These are phyloP conservation scores for Aleiodes alternator DNA, from an alignment of 2,888 invertebrate species.

Conservation along the genomic window DNA sequence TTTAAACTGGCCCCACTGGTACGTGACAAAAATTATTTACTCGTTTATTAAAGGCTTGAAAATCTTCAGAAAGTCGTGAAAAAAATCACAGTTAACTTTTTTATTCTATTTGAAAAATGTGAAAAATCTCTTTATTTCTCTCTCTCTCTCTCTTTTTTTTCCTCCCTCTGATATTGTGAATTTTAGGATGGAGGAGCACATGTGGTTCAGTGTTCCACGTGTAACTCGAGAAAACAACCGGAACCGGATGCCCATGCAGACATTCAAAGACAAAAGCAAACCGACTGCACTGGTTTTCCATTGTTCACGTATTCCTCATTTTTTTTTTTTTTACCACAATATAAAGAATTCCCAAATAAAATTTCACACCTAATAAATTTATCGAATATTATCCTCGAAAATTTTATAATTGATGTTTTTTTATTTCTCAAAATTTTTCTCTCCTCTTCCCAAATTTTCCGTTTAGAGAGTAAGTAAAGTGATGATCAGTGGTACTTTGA, in stretches of 20 bases:
- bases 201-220: slow-evolving; percentile 53
- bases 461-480: neutral
- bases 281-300: slow-evolving; percentile 40
- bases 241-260: slow-evolving; percentile 66
- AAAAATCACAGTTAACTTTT: slow-evolving; percentile 47
- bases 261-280: slow-evolving; percentile 55
- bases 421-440: neutral
- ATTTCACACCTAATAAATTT: neutral
- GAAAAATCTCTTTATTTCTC: neutral
- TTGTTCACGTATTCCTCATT: slow-evolving; percentile 3
- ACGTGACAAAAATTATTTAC: slow-evolving; percentile 75
- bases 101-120: slow-evolving; percentile 31
- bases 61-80: slow-evolving; percentile 39
- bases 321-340: slow-evolving; percentile 41
- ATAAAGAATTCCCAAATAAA: slow-evolving; percentile 50
- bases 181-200: slow-evolving; percentile 48
- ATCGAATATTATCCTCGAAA: neutral
- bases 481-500: slow-evolving; percentile 14
- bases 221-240: slow-evolving; percentile 69
- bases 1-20: slow-evolving; percentile 57
- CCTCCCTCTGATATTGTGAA: neutral
- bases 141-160: slow-evolving; percentile 2
- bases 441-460: neutral
- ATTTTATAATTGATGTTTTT: neutral
- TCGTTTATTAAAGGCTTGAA: slow-evolving; percentile 69